Percentiles rank a stretch among this genome's conserved stretches.
Conservation (phyloP, 2,888 invertebrate species). For the Eristalinus sepulchralis region DNA sequence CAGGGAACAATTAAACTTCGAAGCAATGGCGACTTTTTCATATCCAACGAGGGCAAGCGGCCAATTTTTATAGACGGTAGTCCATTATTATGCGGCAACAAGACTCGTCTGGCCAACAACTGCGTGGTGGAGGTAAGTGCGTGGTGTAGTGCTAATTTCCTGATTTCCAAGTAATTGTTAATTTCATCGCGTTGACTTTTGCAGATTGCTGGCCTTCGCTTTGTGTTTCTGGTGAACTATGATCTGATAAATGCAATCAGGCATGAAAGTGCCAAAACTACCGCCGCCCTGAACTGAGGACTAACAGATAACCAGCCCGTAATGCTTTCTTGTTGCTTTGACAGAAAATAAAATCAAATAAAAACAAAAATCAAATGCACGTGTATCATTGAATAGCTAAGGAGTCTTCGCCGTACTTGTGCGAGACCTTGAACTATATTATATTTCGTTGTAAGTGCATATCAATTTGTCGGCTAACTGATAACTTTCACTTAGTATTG, state of each 20-base stretch:
- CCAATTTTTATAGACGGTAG: constrained; percentile 97
- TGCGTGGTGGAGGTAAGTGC: constrained; percentile 93
- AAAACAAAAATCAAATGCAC: not conserved
- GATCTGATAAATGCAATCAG: constrained; percentile 94
- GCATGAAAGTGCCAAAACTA: constrained; percentile 92
- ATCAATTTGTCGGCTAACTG: constrained; percentile 14
- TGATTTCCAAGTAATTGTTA: not conserved
- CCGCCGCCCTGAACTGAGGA: constrained; percentile 81
- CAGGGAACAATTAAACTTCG: constrained; percentile 95
- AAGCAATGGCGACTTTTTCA: constrained; percentile 96
- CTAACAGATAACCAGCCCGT: not conserved
- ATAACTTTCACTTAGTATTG: constrained; percentile 39
- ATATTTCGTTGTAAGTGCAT: constrained; percentile 20
- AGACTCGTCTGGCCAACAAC: constrained; percentile 95
- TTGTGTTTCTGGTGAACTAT: constrained; percentile 96
- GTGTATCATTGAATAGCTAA: constrained; percentile 31
- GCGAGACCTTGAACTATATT: constrained; percentile 31
- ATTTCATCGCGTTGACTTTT: constrained; percentile 75
- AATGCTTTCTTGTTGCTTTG: not conserved
- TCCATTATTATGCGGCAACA: constrained; percentile 93
- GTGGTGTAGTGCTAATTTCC: not conserved
- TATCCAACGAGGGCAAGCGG: constrained; percentile 96
- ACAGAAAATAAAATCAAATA: constrained; percentile 13
- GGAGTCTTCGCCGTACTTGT: not conserved
- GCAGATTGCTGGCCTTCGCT: constrained; percentile 92